These are phyloP conservation scores for Tenodera sinensis DNA, from an alignment of 2,888 invertebrate genomes.

Conservation along the genomic window DNA sequence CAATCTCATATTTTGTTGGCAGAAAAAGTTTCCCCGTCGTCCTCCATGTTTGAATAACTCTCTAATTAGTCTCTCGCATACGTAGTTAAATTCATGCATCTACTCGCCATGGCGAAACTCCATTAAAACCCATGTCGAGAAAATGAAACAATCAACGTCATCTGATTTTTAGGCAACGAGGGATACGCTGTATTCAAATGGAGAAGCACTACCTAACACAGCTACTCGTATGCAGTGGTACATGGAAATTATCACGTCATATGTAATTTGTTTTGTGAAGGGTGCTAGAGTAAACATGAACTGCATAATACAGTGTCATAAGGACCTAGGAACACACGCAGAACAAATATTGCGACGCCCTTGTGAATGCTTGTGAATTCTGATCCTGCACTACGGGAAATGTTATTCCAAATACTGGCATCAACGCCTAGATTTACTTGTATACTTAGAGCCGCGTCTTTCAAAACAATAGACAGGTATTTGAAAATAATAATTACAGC, in stretches of 20 bases:
- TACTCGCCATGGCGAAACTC: background rate
- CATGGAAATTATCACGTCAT: background rate
- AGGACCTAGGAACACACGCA: background rate
- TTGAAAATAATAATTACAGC: too few species aligned
- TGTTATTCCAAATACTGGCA: background rate
- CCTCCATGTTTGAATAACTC: background rate
- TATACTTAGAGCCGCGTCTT: background rate
- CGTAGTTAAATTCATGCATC: background rate
- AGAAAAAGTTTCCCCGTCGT: background rate
- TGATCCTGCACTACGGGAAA: background rate
- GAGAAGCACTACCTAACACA: background rate
- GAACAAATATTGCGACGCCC: background rate
- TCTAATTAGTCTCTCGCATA: background rate
- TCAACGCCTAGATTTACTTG: background rate
- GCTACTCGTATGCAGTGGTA: background rate
- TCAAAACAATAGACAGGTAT: background rate
- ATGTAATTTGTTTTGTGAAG: background rate
- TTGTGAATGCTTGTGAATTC: background rate
- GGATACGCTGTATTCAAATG: background rate
- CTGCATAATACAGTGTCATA: background rate
- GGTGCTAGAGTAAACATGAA: background rate
- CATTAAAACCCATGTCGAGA: background rate
- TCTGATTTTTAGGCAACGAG: background rate
- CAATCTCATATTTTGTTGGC: background rate
- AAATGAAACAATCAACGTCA: background rate